A percentile compares a stretch with the other conserved stretches of the same genome.
Conservation (phyloP, 2,113 vertebrate genomes). For the Anseranas semipalmata region DNA sequence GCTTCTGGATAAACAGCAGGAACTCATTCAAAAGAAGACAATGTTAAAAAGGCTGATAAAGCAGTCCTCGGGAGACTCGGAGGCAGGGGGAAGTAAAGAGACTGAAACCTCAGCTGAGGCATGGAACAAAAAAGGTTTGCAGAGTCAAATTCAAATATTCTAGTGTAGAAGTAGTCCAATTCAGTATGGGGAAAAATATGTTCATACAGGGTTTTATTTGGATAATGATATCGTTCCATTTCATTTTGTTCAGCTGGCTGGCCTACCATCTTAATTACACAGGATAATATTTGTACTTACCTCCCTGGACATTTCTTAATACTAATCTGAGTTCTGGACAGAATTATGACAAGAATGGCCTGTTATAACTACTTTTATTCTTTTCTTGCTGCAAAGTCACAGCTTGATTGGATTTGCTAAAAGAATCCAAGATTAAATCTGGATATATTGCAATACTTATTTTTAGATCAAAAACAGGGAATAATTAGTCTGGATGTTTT, state of each 20-base stretch:
- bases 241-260: background rate
- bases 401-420: background rate
- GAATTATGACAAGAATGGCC: background rate
- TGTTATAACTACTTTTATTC: background rate
- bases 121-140: slow-evolving; percentile 86
- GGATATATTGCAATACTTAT: background rate
- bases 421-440: background rate
- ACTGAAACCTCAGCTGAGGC: slow-evolving; percentile 48
- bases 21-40: slow-evolving; percentile 82
- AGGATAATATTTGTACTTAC: background rate
- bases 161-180: background rate
- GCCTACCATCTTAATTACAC: background rate
- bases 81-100: slow-evolving; percentile 67
- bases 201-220: background rate
- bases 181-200: background rate
- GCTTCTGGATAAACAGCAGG: slow-evolving; percentile 86
- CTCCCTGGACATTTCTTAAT: background rate
- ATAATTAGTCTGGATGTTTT: background rate
- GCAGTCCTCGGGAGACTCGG: slow-evolving; percentile 71
- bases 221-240: background rate
- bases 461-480: background rate
- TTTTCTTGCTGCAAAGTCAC: background rate
- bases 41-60: slow-evolving; percentile 80
- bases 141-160: background rate
- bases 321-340: background rate